Evolutionary conservation across 2,113 vertebrate species (phyloP).

Genomic region (Seriola rivoliana): DNA sequence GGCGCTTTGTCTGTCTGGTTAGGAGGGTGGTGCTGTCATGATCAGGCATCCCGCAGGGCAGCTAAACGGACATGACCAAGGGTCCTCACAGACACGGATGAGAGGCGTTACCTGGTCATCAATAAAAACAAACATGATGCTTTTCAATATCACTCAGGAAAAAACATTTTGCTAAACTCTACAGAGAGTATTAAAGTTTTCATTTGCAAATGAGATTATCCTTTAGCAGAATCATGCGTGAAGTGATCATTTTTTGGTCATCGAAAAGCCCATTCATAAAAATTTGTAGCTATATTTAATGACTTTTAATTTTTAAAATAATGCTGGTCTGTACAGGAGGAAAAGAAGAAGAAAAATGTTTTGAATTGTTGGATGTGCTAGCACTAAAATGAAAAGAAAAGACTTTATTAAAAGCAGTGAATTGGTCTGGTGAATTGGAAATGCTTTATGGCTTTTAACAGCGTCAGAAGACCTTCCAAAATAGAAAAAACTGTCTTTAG

Average conservation of each 20-base stretch:
- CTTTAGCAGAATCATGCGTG: neutral
- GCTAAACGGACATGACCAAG: constrained; percentile 76
- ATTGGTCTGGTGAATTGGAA: neutral
- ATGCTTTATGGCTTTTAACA: too few species aligned
- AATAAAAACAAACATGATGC: constrained; percentile 78
- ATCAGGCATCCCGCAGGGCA: constrained; percentile 97
- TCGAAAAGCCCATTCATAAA: neutral
- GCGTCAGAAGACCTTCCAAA: too few species aligned
- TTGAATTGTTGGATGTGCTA: neutral
- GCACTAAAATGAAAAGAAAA: neutral
- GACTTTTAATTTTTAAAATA: neutral
- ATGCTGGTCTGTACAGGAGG: neutral
- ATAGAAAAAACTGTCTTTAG: too few species aligned
- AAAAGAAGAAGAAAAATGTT: neutral
- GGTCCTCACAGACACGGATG: constrained; percentile 90
- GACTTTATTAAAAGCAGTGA: neutral
- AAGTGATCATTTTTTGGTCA: neutral
- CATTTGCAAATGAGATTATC: neutral
- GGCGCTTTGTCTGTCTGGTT: constrained; percentile 99
- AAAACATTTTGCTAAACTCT: too few species aligned
- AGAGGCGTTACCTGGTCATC: constrained; percentile 88
- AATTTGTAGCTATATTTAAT: too few species aligned
- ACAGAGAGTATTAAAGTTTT: too few species aligned
- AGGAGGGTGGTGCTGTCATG: constrained; percentile 99
- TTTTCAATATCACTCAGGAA: neutral